phyloP scores from a whole-genome alignment of 64 coral and sea anemone species.

The Orbicella faveolata region DNA sequence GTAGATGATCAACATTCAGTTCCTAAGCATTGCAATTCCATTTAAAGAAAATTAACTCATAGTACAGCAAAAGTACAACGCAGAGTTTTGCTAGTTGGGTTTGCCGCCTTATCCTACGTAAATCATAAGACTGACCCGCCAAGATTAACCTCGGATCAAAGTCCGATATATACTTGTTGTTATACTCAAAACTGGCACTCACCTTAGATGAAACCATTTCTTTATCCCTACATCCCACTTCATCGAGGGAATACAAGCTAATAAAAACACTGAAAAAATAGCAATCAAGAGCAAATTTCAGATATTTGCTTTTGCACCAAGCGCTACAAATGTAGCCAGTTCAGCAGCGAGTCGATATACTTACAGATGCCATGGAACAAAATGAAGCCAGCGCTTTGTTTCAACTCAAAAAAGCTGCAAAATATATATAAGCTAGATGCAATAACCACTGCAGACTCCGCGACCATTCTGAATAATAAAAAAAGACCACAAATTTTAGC shows the following conservation, averaged over 20 bases:
- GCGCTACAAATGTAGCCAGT: no score
- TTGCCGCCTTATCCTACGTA: no score
- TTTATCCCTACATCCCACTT: constrained; percentile 25
- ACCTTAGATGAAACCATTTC: constrained; percentile 38
- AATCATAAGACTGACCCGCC: not conserved
- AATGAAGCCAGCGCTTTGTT: constrained; percentile 50
- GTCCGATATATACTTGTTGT: not conserved
- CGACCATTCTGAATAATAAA: constrained; percentile 4
- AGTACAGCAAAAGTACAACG: no score
- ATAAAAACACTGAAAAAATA: constrained; percentile 1
- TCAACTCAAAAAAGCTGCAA: constrained; percentile 59
- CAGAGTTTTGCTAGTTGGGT: no score
- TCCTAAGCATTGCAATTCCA: no score
- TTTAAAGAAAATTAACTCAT: no score
- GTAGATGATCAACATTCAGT: no score
- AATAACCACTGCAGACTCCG: constrained; percentile 50
- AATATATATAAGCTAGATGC: constrained; percentile 45
- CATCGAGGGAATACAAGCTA: constrained; percentile 19
- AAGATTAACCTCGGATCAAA: constrained; percentile 3
- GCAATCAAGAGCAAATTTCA: not conserved
- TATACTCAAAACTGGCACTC: not conserved
- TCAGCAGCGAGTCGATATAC: not conserved
- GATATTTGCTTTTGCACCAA: no score
- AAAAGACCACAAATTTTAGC: not conserved
- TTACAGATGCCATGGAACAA: constrained; percentile 54